Evolutionary conservation across 53 echinoderm and acorn worm genomes (phyloP), one percentile per base, ranked within the genome.

Genomic region (Paelopatides confundens): DNA sequence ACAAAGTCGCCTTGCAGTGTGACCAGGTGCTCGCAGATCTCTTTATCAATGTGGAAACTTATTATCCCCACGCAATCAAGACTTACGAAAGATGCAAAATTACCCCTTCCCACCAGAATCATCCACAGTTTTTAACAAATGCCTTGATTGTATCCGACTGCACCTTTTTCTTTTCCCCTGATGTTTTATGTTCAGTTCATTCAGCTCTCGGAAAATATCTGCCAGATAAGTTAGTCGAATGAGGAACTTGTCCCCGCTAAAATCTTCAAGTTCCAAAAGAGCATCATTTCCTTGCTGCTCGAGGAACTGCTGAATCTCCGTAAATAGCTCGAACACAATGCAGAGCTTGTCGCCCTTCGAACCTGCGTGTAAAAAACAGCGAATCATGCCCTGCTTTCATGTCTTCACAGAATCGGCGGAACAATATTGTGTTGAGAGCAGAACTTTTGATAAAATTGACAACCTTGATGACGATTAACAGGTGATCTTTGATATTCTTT

Each of bases 121-220:
- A 6, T 62, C 63, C 63, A 62, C 14, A 62, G 63, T 12, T 62
- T 62, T 62, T 13, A 5, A 8, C 30, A 29, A 68, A 68, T 68
- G 69, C 69, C 14, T 14, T 68, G 69, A 68, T 33, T 14, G 6
- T 68, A 29, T 68, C 69, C 34, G 69, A 68, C 69, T 68, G 69
- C 3, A 32, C 17, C 4, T 4, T 68, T 68, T 31, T 5, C 69
- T 29, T 68, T 68, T 68, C 4, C 69, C 34, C 69, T 68, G 69
- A 3, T 10, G 69, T 29, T 68, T 68, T 14, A 8, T 68, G 34
- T 39, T 39, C 3, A 39, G 39, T 7, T 39, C 39, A 7, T 39
- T 39, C 39, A 39, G 7, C 39, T 3, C 69, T 10, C 69, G 3
- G 69, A 31, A 68, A 33, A 68, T 68, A 14, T 33, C 69, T 5